Evolutionary conservation across 2,113 vertebrate genomes (phyloP).

Genomic region (Rhinoptilus africanus): DNA sequence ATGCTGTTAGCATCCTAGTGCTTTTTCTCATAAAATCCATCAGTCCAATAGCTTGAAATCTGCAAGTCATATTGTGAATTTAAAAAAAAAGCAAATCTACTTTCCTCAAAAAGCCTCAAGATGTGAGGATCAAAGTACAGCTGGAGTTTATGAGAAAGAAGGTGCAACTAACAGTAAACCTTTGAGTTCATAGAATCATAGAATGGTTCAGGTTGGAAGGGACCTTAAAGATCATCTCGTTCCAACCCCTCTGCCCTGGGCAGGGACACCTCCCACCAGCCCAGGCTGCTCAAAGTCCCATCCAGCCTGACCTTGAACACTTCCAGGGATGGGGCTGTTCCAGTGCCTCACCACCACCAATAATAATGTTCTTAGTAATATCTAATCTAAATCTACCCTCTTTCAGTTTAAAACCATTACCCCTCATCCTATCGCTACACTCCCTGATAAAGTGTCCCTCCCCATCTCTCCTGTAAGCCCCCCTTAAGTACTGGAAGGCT

Average conservation of each 20-base stretch:
- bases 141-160: neutral
- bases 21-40: neutral
- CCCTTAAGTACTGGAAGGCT: neutral
- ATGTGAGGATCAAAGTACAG: neutral
- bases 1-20: neutral
- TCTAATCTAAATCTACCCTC: neutral
- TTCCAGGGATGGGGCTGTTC: neutral
- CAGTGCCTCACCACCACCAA: neutral
- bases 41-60: neutral
- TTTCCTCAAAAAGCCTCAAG: neutral
- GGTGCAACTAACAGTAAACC: neutral
- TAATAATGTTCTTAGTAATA: neutral
- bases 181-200: neutral
- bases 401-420: neutral
- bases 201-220: neutral
- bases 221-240: neutral
- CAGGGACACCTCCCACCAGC: neutral
- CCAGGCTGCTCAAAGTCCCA: neutral
- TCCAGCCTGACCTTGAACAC: neutral
- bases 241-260: neutral
- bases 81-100: neutral
- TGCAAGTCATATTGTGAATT: neutral
- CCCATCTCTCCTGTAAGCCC: neutral
- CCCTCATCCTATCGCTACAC: neutral
- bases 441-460: neutral